Evolutionary conservation across 1,140 invertebrate species (phyloP).

Genomic region (Drosophila micromelanica): DNA sequence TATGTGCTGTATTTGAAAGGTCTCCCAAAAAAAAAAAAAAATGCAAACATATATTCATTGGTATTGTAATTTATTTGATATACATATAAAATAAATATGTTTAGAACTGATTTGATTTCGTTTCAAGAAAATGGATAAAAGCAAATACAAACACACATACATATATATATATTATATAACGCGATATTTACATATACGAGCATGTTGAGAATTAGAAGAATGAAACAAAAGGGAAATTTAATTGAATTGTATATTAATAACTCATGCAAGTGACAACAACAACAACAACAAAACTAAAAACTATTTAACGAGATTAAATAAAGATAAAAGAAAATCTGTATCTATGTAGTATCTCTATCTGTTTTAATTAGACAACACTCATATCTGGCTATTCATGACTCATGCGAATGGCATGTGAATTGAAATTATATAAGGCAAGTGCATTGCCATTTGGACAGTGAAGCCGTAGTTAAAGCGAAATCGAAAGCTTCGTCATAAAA

Average conservation of each 20-base stretch:
- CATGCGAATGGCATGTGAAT: conserved; percentile 15
- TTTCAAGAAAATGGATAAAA: conserved; percentile 20
- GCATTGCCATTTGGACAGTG: conserved; percentile 3
- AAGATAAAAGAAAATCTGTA: conserved; percentile 50
- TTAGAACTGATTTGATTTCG: conserved; percentile 37
- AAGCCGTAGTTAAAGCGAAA: conserved; percentile 42
- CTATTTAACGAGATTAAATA: conserved; percentile 78
- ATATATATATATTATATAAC: conserved; percentile 16
- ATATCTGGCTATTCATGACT: conserved; percentile 21
- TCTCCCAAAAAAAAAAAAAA: too few relatives aligned
- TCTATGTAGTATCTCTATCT: background rate
- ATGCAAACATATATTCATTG: conserved; percentile 31
- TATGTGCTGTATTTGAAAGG: background rate
- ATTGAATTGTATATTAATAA: conserved; percentile 27
- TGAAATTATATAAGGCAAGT: conserved; percentile 14
- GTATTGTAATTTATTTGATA: conserved; percentile 65
- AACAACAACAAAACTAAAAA: conserved; percentile 35
- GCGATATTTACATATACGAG: conserved; percentile 5
- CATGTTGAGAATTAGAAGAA: conserved; percentile 34
- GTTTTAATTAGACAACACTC: conserved; percentile 18
- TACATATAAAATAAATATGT: conserved; percentile 22
- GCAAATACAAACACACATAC: conserved; percentile 11
- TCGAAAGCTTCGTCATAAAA: conserved; percentile 55
- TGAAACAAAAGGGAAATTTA: background rate
- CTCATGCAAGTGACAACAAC: conserved; percentile 25